Conservation (phyloP, 1,140 invertebrate species). For the Conus betulinus region DNA sequence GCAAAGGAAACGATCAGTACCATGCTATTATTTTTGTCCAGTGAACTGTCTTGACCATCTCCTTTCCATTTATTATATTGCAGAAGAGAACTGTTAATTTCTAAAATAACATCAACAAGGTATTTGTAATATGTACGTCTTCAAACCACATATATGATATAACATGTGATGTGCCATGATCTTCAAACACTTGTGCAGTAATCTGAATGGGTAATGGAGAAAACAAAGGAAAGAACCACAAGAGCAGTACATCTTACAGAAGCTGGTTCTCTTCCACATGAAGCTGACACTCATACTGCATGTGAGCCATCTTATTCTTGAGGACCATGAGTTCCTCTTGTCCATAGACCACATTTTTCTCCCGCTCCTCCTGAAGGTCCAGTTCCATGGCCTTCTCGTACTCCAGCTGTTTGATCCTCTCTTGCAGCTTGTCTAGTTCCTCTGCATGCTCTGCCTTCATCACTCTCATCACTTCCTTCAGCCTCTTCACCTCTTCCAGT, state of each 20-base stretch:
- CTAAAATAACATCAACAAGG: too few species aligned
- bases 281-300: background rate
- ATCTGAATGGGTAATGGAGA: too few species aligned
- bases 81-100: too few species aligned
- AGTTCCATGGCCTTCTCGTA: constrained; percentile 12
- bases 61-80: too few species aligned
- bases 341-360: background rate
- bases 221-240: too few species aligned
- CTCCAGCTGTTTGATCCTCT: background rate
- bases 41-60: too few species aligned
- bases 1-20: too few species aligned
- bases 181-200: too few species aligned
- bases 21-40: too few species aligned
- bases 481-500: background rate
- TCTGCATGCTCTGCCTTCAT: background rate
- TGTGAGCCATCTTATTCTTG: background rate
- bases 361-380: background rate
- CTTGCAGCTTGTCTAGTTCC: constrained; percentile 7
- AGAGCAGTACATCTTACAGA: background rate
- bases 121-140: too few species aligned
- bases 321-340: background rate
- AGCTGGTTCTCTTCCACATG: constrained; percentile 12
- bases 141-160: too few species aligned
- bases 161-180: too few species aligned
- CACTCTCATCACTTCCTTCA: background rate